A percentile compares a stretch with the other conserved stretches of the same genome.
These are phyloP conservation scores for Pseudocheirus occidentalis DNA, from an alignment of 2,797 vertebrate species.

Conservation along the genomic window DNA sequence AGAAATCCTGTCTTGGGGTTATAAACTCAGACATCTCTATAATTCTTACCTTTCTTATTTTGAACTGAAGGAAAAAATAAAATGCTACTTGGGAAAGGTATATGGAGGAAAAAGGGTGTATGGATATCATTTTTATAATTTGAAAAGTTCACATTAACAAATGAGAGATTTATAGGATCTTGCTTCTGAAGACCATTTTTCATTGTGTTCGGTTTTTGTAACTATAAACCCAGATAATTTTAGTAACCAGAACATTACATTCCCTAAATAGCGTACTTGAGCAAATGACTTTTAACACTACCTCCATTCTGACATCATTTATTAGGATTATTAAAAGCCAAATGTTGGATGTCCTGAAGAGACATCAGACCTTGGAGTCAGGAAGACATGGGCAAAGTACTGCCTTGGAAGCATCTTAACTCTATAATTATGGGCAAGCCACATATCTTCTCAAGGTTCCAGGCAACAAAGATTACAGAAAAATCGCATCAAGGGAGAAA, in stretches of 20 bases:
- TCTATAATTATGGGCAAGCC: background rate
- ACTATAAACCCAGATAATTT: background rate
- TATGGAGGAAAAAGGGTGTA: background rate
- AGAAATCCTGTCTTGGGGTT: background rate
- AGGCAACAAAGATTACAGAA: background rate
- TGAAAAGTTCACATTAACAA: background rate
- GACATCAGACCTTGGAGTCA: background rate
- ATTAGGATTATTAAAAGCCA: background rate
- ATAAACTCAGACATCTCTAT: slow-evolving; percentile 7
- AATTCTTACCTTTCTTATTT: background rate
- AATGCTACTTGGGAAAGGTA: background rate
- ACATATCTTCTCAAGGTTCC: background rate
- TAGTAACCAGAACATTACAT: background rate
- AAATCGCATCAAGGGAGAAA: background rate
- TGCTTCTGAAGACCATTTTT: background rate
- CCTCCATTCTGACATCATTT: background rate
- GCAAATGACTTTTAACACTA: background rate
- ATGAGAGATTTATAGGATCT: background rate
- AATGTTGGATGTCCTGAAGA: background rate
- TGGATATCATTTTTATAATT: background rate
- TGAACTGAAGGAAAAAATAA: background rate
- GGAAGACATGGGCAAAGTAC: background rate
- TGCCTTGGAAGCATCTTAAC: background rate
- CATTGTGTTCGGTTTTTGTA: background rate
- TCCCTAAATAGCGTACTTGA: background rate